phyloP scores from a whole-genome alignment of 35 echinoderm and acorn worm genomes.

The Heliocidaris tuberculata region DNA sequence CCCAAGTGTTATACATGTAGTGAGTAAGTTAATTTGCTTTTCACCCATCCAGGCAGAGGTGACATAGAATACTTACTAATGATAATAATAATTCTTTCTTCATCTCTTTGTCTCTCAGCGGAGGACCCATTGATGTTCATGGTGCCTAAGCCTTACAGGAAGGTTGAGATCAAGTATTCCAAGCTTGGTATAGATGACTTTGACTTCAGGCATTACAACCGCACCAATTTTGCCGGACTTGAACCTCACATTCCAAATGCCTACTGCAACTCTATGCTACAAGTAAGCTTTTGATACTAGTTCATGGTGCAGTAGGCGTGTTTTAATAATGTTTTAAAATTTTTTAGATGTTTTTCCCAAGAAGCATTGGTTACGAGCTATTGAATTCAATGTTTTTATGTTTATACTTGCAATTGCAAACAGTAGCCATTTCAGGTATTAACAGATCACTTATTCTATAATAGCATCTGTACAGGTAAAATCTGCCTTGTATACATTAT shows the following conservation, averaged over 20 bases:
- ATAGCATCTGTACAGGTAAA: no score
- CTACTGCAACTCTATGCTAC: conserved; percentile 97
- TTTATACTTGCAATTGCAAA: no score
- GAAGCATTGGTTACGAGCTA: no score
- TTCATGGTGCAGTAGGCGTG: neutral
- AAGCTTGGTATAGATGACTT: conserved; percentile 96
- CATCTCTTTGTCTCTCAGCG: conserved; percentile 36
- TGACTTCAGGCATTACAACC: conserved; percentile 98
- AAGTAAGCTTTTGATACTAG: conserved; percentile 68
- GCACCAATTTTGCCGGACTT: conserved; percentile 99
- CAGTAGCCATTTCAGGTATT: no score
- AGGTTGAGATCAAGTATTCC: conserved; percentile 97
- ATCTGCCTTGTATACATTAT: no score
- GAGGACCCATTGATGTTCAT: conserved; percentile 70
- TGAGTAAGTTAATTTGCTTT: no score
- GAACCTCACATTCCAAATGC: conserved; percentile 99
- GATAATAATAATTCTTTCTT: no score
- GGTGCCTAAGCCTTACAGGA: conserved; percentile 98
- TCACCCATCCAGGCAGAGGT: no score
- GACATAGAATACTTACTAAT: no score
- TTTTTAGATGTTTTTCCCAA: neutral
- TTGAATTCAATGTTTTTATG: no score
- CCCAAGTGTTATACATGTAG: no score
- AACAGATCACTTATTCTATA: no score
- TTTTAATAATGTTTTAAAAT: neutral